Conservation (phyloP, 2,113 vertebrate genomes). For the Axis porcinus region DNA sequence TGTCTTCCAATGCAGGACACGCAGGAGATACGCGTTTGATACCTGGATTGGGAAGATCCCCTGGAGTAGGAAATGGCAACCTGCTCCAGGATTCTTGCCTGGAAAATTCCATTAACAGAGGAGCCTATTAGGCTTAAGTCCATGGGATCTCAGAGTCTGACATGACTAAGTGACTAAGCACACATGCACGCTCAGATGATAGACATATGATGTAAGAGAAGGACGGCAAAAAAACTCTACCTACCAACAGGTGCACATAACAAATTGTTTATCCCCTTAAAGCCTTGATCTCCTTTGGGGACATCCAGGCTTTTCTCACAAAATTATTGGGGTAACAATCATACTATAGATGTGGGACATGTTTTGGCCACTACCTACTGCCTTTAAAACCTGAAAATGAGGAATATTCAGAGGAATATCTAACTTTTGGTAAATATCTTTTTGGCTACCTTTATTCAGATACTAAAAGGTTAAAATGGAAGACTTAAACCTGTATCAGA, state of each 20-base stretch:
- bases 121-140: not conserved
- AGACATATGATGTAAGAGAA: not conserved
- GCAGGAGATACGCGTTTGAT: not conserved
- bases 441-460: not conserved
- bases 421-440: not conserved
- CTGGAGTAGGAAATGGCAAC: not conserved
- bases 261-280: not conserved
- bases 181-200: not conserved
- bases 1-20: not conserved
- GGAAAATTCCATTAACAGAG: not conserved
- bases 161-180: not conserved
- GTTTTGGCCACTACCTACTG: not conserved
- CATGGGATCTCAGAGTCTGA: not conserved
- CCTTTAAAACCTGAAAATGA: not conserved
- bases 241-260: not conserved
- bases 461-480: not conserved
- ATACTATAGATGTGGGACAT: not conserved
- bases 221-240: not conserved
- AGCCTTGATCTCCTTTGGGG: not conserved
- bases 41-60: not conserved
- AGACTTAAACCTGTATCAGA: not conserved
- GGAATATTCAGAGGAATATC: not conserved
- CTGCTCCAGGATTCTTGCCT: not conserved
- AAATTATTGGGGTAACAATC: not conserved
- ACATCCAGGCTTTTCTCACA: not conserved